These are phyloP conservation scores for Apantesis nais DNA, from an alignment of 2,888 invertebrate species.

Conservation along the genomic window DNA sequence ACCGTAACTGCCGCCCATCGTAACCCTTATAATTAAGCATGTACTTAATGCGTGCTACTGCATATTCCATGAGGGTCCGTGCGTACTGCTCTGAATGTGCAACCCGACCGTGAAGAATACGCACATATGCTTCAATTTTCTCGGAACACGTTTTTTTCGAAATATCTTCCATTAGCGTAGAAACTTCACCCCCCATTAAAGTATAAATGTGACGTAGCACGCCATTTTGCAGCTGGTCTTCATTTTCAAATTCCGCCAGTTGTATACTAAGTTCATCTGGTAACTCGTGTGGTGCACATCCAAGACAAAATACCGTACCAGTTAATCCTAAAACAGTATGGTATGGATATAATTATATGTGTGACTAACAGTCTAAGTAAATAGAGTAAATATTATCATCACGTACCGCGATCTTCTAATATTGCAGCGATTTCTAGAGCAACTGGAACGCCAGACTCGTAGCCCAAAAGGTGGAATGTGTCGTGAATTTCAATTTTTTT, in stretches of 20 bases:
- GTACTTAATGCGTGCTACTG: neutral
- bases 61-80: neutral
- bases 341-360: neutral
- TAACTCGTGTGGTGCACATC: conserved; percentile 59
- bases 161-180: conserved; percentile 38
- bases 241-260: conserved; percentile 35
- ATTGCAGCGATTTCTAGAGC: conserved; percentile 65
- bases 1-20: neutral
- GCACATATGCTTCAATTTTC: conserved; percentile 53
- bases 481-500: conserved; percentile 39
- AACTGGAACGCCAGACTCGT: conserved; percentile 61
- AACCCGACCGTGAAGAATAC: conserved; percentile 47
- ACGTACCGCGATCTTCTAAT: conserved; percentile 61
- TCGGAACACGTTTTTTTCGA: conserved; percentile 46
- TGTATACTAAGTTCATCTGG: conserved; percentile 41
- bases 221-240: conserved; percentile 49
- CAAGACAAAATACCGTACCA: conserved; percentile 65
- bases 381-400: neutral
- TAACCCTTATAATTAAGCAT: neutral
- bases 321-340: conserved; percentile 52
- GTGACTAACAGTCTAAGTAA: neutral
- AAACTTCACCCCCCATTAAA: conserved; percentile 44
- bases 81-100: conserved; percentile 11
- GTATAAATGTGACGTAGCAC: conserved; percentile 53
- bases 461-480: conserved; percentile 64